Conservation (phyloP, 2,888 invertebrate species). For the Camptogramma bilineatum region DNA sequence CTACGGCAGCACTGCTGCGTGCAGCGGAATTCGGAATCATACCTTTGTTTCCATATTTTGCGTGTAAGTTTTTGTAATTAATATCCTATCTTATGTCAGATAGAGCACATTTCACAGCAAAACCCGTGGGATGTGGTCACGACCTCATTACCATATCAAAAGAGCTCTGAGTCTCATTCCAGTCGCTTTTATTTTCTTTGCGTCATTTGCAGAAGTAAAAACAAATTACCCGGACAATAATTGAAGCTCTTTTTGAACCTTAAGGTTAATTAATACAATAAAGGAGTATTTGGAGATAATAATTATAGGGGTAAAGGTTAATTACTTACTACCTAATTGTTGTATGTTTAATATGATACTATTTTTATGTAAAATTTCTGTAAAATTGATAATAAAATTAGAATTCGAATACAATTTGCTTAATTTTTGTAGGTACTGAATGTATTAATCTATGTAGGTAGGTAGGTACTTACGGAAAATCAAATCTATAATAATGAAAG, state of each 20-base stretch:
- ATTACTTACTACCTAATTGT: background rate
- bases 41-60: too few species aligned
- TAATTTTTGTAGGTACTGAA: too few species aligned
- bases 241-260: conserved; percentile 19
- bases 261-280: conserved; percentile 10
- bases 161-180: conserved; percentile 40
- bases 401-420: too few species aligned
- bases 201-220: conserved; percentile 19
- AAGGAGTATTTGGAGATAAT: conserved; percentile 6
- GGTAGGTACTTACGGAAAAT: too few species aligned
- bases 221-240: conserved; percentile 24
- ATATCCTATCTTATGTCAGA: background rate
- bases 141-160: conserved; percentile 61
- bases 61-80: too few species aligned
- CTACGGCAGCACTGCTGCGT: too few species aligned
- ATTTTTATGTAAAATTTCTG: too few species aligned
- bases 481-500: too few species aligned
- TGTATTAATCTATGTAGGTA: too few species aligned
- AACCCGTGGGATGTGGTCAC: conserved; percentile 29
- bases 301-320: background rate
- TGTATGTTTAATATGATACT: background rate
- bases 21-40: too few species aligned
- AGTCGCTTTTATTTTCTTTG: conserved; percentile 38
- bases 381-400: too few species aligned
- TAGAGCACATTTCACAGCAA: conserved; percentile 17